Percentiles rank a stretch among this genome's conserved stretches.
Evolutionary conservation across 2,113 vertebrate species (phyloP).

Genomic region (Plectropomus leopardus): DNA sequence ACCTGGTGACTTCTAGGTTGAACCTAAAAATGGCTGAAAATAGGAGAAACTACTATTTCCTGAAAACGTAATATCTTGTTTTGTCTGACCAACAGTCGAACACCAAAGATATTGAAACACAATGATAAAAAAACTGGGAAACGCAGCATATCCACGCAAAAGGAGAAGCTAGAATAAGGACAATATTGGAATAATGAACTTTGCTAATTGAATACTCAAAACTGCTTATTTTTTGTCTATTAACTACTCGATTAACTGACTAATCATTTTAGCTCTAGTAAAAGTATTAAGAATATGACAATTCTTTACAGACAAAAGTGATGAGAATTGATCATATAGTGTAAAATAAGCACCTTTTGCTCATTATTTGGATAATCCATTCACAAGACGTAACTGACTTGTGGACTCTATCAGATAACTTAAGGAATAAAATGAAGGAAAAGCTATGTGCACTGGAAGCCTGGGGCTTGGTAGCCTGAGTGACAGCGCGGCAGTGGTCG

Average conservation of each 20-base stretch:
- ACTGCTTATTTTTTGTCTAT: too few species aligned
- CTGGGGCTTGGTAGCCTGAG: slow-evolving; percentile 22
- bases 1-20: background rate
- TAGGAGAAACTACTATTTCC: background rate
- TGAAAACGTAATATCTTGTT: background rate
- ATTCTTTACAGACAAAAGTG: background rate
- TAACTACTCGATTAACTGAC: background rate
- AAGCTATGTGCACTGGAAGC: background rate
- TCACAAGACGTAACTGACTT: background rate
- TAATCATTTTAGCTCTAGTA: background rate
- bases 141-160: background rate
- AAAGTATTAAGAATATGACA: background rate
- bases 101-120: background rate
- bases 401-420: background rate
- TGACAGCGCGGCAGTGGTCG: slow-evolving; percentile 32
- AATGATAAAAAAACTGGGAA: background rate
- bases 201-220: background rate
- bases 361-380: background rate
- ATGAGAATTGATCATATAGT: background rate
- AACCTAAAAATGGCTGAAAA: background rate
- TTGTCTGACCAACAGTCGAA: background rate
- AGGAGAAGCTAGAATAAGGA: background rate
- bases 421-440: background rate
- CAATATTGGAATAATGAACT: background rate
- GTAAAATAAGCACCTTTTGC: background rate